Base-by-base conservation (phyloP, 2,888 invertebrate genomes). In the Idaea dimidiata region DNA sequence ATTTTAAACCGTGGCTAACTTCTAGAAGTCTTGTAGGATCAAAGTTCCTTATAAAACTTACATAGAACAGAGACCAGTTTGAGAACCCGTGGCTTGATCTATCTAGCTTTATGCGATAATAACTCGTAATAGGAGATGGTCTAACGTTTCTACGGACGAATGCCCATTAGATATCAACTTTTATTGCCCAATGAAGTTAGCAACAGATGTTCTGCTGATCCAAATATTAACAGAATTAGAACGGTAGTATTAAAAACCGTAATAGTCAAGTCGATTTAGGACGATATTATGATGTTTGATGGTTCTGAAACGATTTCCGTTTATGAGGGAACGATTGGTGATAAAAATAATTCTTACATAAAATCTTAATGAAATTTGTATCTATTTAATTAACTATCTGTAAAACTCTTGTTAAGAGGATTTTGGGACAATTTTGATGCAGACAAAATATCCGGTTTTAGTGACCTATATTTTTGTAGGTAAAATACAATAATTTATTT, bases 91-190 rank as follows among this genome's bases (percentile, higher is more conserved):
- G 43, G 43, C 2, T 14, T 43, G 14, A 14, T 43, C 43, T 43
- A 59, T 59, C 59, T 33, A 43, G 57, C 43, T 62, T 43, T 57
- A 54, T 64, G 16, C 61, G 62, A 58, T 63, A 65, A 61, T 66
- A 66, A 66, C 63, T 62, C 65, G 61, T 62, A 58, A 62, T 62
- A 61, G 58, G 59, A 59, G 59, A 61, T 57, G 65, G 61, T 14
- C 43, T 43, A 43, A 43, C 43, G 43, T 43, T 43, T 43, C 43
- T 43, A 43, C 43, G 43, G 43, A 43, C 43, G 43, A 43, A 43
- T 43, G 43, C 43, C 43, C 43, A 14, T 43, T 43, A 43, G 43
- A 43, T 43, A 43, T 43, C 43, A 43, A 43, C 43, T 43, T 43
- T 57, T 61, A 31, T 62, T 64, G 58, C 16, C 17, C 24, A 18